Base-by-base conservation (phyloP, 2,888 invertebrate genomes). In the Gymnosoma rotundatum region DNA sequence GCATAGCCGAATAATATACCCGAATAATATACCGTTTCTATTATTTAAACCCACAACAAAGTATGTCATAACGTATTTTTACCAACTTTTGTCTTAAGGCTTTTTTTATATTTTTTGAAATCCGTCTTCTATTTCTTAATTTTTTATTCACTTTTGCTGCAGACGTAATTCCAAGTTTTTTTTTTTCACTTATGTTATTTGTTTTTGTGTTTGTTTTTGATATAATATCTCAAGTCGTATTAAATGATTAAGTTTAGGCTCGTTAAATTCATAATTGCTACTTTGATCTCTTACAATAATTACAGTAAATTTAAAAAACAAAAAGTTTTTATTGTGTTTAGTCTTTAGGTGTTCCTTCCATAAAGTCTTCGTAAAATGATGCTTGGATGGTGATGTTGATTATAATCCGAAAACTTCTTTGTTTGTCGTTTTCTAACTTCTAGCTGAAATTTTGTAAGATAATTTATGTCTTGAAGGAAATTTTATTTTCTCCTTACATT, bases 211-310 rank as follows among this genome's bases (percentile, higher is more conserved):
- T 32, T 63, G 2, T 20, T 50, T 64, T 63, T 54, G 36, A 56
- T 16, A 69, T 67, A 63, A 69, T 69, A 70, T 20, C 58, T 75
- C 50, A 64, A 75, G 74, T 64, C 75, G 63, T 78, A 69, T 84
- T 78, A 78, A 72, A 74, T 70, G 74, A 84, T 84, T 81, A 78
- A 78, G 73, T 73, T 78, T 81, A 74, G 80, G 76, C 69, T 78
- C 80, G 81, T 80, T 84, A 78, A 84, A 78, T 81, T 78, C 78
- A 76, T 86, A 86, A 86, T 82, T 86, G 78, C 83, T 76, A 81
- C 81, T 83, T 85, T 86, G 85, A 86, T 85, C 81, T 83, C 48
- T 69, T 73, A 48, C 42, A 78, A 78, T 69, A 78, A 76, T 69
- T 74, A 21, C 32, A 54, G 73, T 70, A 81, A 6, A 84, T 81